Percentiles rank a stretch among this genome's conserved stretches.
phyloP scores from a whole-genome alignment of 2,888 invertebrate species.

The Nephrotoma flavescens region DNA sequence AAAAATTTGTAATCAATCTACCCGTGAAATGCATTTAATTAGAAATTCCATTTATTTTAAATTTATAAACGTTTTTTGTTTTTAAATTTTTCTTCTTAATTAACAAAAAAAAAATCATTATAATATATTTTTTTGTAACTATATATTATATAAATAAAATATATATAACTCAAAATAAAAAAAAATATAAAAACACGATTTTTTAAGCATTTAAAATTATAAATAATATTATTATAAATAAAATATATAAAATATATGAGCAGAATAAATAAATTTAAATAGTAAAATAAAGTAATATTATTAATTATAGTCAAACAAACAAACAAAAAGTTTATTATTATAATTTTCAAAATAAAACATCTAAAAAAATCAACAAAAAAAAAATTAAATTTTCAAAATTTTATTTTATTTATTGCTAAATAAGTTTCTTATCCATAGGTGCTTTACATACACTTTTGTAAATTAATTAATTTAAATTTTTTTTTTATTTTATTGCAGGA shows the following conservation, averaged over 20 bases:
- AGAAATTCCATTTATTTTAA: background rate
- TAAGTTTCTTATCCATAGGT: too few relatives aligned
- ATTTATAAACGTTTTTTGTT: background rate
- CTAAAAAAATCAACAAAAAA: background rate
- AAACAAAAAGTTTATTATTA: background rate
- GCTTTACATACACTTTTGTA: background rate
- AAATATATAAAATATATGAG: background rate
- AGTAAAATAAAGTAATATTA: background rate
- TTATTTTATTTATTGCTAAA: background rate
- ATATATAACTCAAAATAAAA: background rate
- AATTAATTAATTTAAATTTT: background rate
- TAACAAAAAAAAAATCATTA: background rate
- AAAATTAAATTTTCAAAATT: background rate
- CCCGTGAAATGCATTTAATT: background rate
- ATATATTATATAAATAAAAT: background rate
- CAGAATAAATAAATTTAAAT: background rate
- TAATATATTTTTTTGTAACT: background rate
- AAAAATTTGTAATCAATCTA: background rate
- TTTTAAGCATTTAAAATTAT: background rate
- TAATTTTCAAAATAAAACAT: background rate
- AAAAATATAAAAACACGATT: background rate
- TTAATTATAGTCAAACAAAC: background rate
- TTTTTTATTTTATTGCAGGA: background rate
- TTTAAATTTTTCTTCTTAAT: background rate
- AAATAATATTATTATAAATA: background rate